These are phyloP conservation scores for Eristalinus aeneus DNA, from an alignment of 2,888 invertebrate genomes.

Conservation along the genomic window DNA sequence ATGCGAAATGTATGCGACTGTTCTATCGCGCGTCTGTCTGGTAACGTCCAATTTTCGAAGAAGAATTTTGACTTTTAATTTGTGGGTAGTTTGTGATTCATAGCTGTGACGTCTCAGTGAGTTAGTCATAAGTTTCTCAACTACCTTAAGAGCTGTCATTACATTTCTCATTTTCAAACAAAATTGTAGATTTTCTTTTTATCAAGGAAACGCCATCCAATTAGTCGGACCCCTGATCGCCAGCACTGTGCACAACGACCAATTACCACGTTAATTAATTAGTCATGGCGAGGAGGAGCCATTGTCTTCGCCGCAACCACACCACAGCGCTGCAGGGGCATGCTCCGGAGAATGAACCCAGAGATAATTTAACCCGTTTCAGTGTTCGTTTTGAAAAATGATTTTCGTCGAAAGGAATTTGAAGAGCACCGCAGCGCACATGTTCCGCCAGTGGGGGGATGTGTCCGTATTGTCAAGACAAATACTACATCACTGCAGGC, in stretches of 20 bases:
- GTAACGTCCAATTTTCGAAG: no score
- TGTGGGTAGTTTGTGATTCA: no score
- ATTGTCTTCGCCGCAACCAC: constrained; percentile 1
- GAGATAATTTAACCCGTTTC: neutral
- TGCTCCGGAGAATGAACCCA: neutral
- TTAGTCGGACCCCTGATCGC: neutral
- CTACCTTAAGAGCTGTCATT: no score
- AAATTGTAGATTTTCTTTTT: no score
- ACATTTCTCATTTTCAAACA: no score
- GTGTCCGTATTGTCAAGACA: constrained; percentile 6
- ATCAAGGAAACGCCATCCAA: neutral
- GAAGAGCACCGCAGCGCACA: neutral
- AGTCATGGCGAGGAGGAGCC: neutral
- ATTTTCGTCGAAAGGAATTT: neutral
- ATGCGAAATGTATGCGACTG: no score
- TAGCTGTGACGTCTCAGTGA: no score
- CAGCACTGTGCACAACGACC: neutral
- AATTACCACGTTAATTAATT: constrained; percentile 18
- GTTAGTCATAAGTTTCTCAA: no score
- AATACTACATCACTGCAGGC: neutral
- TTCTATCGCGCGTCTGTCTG: no score
- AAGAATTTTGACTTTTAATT: no score
- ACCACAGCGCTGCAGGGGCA: neutral
- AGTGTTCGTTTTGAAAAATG: constrained; percentile 5
- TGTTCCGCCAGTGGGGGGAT: neutral